Base-by-base conservation (phyloP, 2,888 invertebrate species). In the Steromphala cineraria region DNA sequence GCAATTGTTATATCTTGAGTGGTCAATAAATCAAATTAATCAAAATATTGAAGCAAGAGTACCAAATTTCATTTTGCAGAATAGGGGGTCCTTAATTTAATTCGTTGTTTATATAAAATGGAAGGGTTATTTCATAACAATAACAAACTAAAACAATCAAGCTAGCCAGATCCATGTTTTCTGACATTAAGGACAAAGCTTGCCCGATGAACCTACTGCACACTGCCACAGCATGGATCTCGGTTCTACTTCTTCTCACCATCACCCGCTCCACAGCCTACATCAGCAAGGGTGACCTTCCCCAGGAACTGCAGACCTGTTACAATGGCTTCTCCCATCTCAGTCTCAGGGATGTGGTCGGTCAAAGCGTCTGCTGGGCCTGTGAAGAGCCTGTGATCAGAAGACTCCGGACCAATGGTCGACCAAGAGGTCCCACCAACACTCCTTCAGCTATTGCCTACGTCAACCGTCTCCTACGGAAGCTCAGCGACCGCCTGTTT, bases 251-350 rank as follows among this genome's bases (percentile, higher is more conserved):
- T 13, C 15, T 24, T n/a, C 28, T 82, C 0, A 31, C 17, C 5
- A 81, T 56, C 40, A 76, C 81, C 10, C 82, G 80, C 46, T 82
- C 80, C 21, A 24, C 21, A 17, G 77, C 36, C 8, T 15, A 17
- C 24, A 67, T 36, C 21, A 84, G 84, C 53, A 85, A 86, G n/a
- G 84, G 85, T 8, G 84, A 86, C 0, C 79, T 88, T 19, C 87
- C 89, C 1, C 78, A 67, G 10, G 71, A 81, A 40, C 77, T 89
- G 56, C 76, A 84, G 19, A 84, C 87, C 17, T 89, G 89, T 71
- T 89, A 88, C 75, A 74, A 78, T 1, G 13, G 55, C 36, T 75
- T 53, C 55, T 28, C 74, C 56, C n/a, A 55, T n/a, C 36, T 75
- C 21, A 53, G 36, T 10, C 40, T 80, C 17, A 13, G 28, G 10